Evolutionary conservation across 2,797 vertebrate species (phyloP), one percentile per base, ranked within the genome.

Genomic region (Halcyon smyrnensis): DNA sequence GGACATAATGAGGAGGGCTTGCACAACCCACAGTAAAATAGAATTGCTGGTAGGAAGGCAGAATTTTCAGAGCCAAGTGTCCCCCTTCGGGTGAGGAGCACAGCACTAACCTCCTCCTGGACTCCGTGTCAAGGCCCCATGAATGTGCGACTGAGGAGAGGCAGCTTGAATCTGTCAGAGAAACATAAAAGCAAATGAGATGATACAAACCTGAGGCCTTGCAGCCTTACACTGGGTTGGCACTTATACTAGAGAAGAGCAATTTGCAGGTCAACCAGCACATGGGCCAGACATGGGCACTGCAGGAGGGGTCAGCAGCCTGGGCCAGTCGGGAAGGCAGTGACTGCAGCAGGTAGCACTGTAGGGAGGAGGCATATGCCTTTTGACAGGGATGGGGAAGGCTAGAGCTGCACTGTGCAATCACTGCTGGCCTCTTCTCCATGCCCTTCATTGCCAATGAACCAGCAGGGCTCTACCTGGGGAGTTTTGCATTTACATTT

Each of bases 71-170:
- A 25, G 62, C 13, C 32, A 18, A 23, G 30, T 73, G 48, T 90
- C 51, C 51, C 74, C 18, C 39, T 5, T 3, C 0, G 1, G 30
- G 27, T 23, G 39, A 88, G 48, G 7, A 78, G 30, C 20, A 37
- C 3, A 8, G 25, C 67, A 97, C 98, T 97, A 46, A 98, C 98
- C 98, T 98, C 96, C 91, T 85, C 96, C 87, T 4, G 76, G 95
- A 79, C 92, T 96, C 80, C 93, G 32, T 6, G 84, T 94, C 96
- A 98, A 92, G 79, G 90, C 23, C 62, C 96, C 96, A 36, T 96
- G 97, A 93, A 95, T 93, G 32, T 93, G 95, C 8, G 76, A 94
- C 70, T 11, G 62, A 59, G 95, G 57, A 94, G 97, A 97, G 76
- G 93, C 87, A 91, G 94, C 69, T 94, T 89, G 95, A 96, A 87